Evolutionary conservation across 2,888 invertebrate species (phyloP), one percentile per base, ranked within the genome.

Genomic region (Reticulitermes lucifugus): DNA sequence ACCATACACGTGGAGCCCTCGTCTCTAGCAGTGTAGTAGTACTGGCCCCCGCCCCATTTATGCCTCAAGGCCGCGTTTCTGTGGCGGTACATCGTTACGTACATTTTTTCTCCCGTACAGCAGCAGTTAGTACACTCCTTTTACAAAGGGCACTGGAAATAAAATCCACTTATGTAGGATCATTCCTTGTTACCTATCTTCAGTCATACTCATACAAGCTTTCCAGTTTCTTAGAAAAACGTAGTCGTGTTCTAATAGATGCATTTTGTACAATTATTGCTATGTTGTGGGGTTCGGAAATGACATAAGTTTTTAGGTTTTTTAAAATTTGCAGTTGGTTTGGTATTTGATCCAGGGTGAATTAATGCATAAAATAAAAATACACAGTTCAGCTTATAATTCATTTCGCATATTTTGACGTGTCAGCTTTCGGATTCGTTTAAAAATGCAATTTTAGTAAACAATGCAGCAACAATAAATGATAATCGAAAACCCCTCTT

Each of bases 1-100:
- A 84, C 80, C 81, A 71, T 81, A 85, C 85, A 85, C 85, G 85
- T 85, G 85, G 83, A 85, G 86, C 86, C 83, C 86, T 85, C 83
- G 70, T 84, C 84, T 79, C 83, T 81, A 79, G 75, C 83, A 65
- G 83, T 65, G 51, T 81, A 70, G 75, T 79, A 65, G 83, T 65
- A 70, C 81, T 55, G 84, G 86, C 86, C 86, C 86, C 86, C 86
- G 86, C 86, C 86, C 86, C 86, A 84, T 84, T 80, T 84, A 80
- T 80, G 84, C 84, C 84, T 84, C 84, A 84, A 84, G 84, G 84
- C 84, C 84, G 80, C 80, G 14, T 70, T 80, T 65, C 81, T 43
- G 65, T 65, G 65, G 60, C 81, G 73, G 79, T 70, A 71, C 84
- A 71, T 71, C 80, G 84, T 80, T 84, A 80, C 84, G 84, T 84